Evolutionary conservation across 2,113 vertebrate species (phyloP), one percentile per base, ranked within the genome.

Genomic region (Ascaphus truei): DNA sequence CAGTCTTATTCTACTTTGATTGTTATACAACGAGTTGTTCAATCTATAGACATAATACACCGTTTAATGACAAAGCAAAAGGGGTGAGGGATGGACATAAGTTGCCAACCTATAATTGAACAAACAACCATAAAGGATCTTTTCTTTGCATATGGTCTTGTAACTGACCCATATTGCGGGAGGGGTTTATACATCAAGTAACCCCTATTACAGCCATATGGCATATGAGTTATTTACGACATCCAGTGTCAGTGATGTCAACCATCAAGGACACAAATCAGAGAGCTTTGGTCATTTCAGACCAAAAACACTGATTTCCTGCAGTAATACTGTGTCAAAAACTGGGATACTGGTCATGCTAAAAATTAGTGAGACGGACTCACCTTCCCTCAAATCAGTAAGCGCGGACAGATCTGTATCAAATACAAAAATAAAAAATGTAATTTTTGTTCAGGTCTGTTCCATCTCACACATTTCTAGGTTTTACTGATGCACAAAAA

Each of bases 161-260:
- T 34, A 7, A 36, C 52, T 34, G 22, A 30, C 30, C 53, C 43
- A 51, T 3, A n/a, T n/a, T n/a, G n/a, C n/a, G n/a, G n/a, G n/a
- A n/a, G 18, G 55, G 55, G 41, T 37, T 56, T n/a, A 60, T 68
- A 68, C 56, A 68, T 68, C 55, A 47, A 50, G 16, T 13, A 27
- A 29, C 13, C 18, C 22, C 45, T 60, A 50, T 39, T 60, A 11
- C 10, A 22, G 12, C 15, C 7, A 37, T 8, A 12, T 26, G 22
- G 22, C 37, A 22, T 8, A 37, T 37, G 47, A 51, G 31, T 48
- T 67, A 68, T 48, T 33, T 58, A 48, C 16, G 13, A 20, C 20
- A 4, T 18, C 34, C 26, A 1, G 7, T 20, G 15, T 48, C 55
- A 68, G 29, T 27, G 5, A 59, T 27, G 23, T 59, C 53, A 55